Evolutionary conservation across 2,113 vertebrate genomes (phyloP).

Genomic region (Caracal caracal): DNA sequence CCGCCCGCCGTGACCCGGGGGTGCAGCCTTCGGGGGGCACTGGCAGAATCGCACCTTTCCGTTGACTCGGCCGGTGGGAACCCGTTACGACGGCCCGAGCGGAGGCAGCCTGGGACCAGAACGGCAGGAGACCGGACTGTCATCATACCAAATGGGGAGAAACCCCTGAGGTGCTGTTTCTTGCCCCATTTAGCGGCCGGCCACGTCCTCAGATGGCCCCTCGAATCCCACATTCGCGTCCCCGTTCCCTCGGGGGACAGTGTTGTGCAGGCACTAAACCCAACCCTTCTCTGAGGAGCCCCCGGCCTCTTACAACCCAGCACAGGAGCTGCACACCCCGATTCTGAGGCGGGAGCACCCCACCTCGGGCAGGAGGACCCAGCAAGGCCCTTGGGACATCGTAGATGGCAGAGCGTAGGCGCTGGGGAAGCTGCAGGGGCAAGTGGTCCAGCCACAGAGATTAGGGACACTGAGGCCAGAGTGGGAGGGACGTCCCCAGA

Average conservation of each 20-base stretch:
- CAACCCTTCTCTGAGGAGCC: background rate
- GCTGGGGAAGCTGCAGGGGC: background rate
- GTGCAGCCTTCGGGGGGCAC: no score
- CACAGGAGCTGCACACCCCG: fast-evolving
- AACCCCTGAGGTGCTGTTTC: background rate
- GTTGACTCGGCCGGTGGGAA: background rate
- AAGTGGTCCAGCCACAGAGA: background rate
- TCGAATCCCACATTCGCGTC: no score
- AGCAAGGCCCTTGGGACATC: background rate
- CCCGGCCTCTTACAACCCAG: no score
- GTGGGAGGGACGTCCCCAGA: background rate
- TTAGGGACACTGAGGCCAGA: background rate
- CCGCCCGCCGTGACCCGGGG: background rate
- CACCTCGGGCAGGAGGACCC: fast-evolving
- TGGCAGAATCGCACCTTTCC: no score
- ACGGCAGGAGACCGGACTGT: background rate
- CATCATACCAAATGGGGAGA: background rate
- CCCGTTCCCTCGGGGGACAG: background rate
- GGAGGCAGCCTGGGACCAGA: background rate
- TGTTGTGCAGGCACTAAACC: background rate
- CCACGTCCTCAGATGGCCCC: no score
- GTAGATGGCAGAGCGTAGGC: fast-evolving
- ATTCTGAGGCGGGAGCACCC: background rate
- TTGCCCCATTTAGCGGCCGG: no score
- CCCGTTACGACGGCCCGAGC: background rate